Base-by-base conservation (phyloP, 2,797 vertebrate species). In the Siniperca obscura region DNA sequence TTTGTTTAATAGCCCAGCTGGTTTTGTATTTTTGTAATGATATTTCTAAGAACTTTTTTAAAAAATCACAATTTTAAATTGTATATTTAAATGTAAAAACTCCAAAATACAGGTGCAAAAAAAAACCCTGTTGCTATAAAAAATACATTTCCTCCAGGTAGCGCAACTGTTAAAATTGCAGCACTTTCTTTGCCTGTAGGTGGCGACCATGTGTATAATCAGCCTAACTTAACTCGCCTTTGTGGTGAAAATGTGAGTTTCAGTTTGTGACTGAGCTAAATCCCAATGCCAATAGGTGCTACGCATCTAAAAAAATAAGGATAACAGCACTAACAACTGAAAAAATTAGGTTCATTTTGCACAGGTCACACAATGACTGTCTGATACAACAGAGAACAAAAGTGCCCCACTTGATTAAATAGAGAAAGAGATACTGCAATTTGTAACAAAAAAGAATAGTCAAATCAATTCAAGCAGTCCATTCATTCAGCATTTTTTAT, bases 401-500 rank as follows among this genome's bases (percentile, higher is more conserved):
- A 68, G 57, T 16, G 8, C 19, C 8, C 40, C 52, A 59, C 42
- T 81, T 64, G 9, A 82, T 60, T 67, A 67, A 68, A 68, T 5
- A 11, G n/a, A 48, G 30, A 78, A 0, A 16, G 57, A 74, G 66
- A 61, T 46, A 57, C 4, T 65, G 48, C 46, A 67, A 61, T 61
- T 5, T 57, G 16, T 13, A 42, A 42, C 64, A 52, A 42, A 74
- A 65, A 62, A 67, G 11, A 5, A 55, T 64, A 83, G 74, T 69
- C 52, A 70, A n/a, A 77, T 66, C 34, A 2, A 70, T 64, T 74
- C 64, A 60, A 76, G 65, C 53, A 14, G 5, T 40, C 22, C 40
- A 36, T 86, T 86, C 50, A 80, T 84, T 80, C 68, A 59, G 10
- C 64, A 8, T 42, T 42, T 42, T 42, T 46, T 44, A 6, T 68